Evolutionary conservation across 1,140 invertebrate genomes (phyloP).

Genomic region (Teleogryllus occipitalis): DNA sequence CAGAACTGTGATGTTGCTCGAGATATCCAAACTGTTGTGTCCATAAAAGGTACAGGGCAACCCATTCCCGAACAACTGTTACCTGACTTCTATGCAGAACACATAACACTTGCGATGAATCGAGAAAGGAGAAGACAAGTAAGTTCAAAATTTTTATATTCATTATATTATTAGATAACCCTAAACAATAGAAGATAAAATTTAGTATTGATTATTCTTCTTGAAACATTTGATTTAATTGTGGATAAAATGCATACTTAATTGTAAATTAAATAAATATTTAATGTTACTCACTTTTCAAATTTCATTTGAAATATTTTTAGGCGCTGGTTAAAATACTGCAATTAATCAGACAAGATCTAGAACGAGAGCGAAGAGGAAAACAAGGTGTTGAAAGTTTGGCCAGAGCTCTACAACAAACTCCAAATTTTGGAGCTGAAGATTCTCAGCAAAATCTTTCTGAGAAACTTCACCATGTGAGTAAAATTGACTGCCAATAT

Average conservation of each 20-base stretch:
- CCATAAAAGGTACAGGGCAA: constrained; percentile 48
- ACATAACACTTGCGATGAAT: constrained; percentile 88
- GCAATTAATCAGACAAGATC: constrained; percentile 72
- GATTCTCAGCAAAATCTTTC: constrained; percentile 87
- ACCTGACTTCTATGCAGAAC: constrained; percentile 91
- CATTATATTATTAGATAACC: too few relatives aligned
- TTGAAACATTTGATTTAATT: too few relatives aligned
- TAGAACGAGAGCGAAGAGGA: constrained; percentile 76
- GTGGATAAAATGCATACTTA: too few relatives aligned
- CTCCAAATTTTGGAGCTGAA: constrained; percentile 79
- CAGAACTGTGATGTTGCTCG: constrained; percentile 58
- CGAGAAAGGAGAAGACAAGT: constrained; percentile 75
- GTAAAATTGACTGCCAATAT: constrained; percentile 26
- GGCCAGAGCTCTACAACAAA: constrained; percentile 80
- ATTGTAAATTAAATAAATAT: background rate
- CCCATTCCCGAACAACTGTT: constrained; percentile 69
- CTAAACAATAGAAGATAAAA: too few relatives aligned
- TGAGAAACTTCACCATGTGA: constrained; percentile 84
- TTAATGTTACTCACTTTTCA: background rate
- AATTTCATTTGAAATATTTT: constrained; percentile 23
- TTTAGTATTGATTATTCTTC: too few relatives aligned
- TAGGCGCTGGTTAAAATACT: constrained; percentile 70
- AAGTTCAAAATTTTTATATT: background rate
- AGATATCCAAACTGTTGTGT: constrained; percentile 60
- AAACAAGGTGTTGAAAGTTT: constrained; percentile 81